A percentile compares a stretch with the other conserved stretches of the same genome.
phyloP scores from a whole-genome alignment of 1,140 invertebrate genomes.

The Drosophila tristis region DNA sequence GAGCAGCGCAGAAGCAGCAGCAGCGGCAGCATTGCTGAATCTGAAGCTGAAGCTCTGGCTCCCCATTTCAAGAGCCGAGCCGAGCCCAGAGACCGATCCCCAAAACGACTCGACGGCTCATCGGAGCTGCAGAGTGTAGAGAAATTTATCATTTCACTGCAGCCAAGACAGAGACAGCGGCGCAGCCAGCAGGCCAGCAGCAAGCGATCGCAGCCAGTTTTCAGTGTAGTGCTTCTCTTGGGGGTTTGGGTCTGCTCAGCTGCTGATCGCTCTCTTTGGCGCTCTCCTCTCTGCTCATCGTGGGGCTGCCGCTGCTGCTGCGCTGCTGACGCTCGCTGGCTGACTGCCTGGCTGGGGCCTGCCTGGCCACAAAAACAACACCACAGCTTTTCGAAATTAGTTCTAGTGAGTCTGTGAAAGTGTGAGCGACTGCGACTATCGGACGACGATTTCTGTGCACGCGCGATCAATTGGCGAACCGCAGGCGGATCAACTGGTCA shows the following conservation, averaged over 20 bases:
- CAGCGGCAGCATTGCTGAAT: conserved; percentile 31
- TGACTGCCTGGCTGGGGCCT: conserved; percentile 46
- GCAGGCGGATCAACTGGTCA: conserved; percentile 56
- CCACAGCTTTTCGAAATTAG: conserved; percentile 82
- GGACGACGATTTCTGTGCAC: conserved; percentile 48
- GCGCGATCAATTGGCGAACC: conserved; percentile 58
- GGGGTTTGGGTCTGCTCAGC: conserved; percentile 12
- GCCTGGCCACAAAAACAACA: conserved; percentile 79
- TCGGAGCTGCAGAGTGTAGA: conserved; percentile 69
- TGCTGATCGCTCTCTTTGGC: conserved; percentile 38
- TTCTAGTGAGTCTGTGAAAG: conserved; percentile 84
- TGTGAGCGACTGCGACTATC: conserved; percentile 76
- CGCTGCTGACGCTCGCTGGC: conserved; percentile 16
- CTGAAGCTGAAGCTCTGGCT: conserved; percentile 6
- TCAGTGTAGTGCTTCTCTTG: conserved; percentile 14
- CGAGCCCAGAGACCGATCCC: too few species aligned
- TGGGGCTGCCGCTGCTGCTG: conserved; percentile 22
- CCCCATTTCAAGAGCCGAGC: too few species aligned
- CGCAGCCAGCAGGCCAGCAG: conserved; percentile 22
- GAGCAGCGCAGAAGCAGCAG: conserved; percentile 38
- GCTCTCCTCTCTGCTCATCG: conserved; percentile 51
- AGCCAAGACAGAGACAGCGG: conserved; percentile 33
- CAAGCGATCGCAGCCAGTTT: conserved; percentile 43
- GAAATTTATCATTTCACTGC: conserved; percentile 81
- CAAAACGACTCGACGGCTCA: too few species aligned